Evolutionary conservation across 2,113 vertebrate genomes (phyloP), one percentile per base, ranked within the genome.

Genomic region (Laticauda laticaudata): DNA sequence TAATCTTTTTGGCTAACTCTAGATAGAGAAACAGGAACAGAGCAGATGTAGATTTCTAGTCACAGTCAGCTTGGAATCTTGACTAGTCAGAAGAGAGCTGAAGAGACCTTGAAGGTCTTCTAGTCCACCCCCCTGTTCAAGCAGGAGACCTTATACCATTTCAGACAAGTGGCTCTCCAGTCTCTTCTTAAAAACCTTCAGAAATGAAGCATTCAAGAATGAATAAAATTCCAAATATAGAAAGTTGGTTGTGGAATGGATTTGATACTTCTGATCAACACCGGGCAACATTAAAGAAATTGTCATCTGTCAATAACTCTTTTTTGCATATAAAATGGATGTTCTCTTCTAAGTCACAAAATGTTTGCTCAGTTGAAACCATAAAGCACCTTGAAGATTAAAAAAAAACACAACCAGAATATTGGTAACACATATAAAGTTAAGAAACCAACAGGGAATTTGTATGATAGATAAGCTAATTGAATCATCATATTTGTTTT

Each of bases 401-500:
- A n/a, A 89, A 89, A 45, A 89, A 24, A 54, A 53, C 45, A 29
- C 39, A 45, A 53, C 10, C 54, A 21, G 3, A 61, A 90, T 59
- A 92, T 51, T 53, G n/a, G 15, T 57, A 15, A 34, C 48, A 87
- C 26, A 89, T 43, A 23, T 43, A 24, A 90, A 20, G 90, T 92
- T n/a, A 34, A 45, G 21, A 86, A 51, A 10, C 21, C 29, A 39
- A 34, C 55, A 90, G 29, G 89, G 29, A 86, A 86, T 88, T 29
- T 8, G n/a, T 92, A 34, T 93, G 12, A n/a, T 88, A 9, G 20
- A 87, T 75, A 10, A 87, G 59, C 1, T 18, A 51, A 48, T 87
- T 54, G n/a, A 95, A 94, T 5, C 54, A 85, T 51, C 15, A 93
- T 81, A 39, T 34, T 93, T 59, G n/a, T 26, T 92, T 92, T 94